phyloP scores from a whole-genome alignment of 2,888 invertebrate genomes.

The Drosophila anomalipes region DNA sequence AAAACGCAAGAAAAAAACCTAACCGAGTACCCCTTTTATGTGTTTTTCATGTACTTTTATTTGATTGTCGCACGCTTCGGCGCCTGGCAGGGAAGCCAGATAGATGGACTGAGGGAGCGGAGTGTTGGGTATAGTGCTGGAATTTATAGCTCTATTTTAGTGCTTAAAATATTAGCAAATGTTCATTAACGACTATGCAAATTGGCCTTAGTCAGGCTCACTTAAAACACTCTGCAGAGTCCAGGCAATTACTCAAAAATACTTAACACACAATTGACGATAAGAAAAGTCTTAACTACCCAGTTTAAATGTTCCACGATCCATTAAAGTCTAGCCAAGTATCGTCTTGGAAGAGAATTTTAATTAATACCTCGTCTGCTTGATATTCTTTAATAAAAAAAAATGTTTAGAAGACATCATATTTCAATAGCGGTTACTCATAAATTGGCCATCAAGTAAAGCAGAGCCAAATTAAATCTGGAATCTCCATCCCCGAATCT shows the following conservation, averaged over 20 bases:
- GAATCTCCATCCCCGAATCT: not conserved
- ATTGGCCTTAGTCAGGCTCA: constrained; percentile 67
- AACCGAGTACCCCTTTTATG: constrained; percentile 72
- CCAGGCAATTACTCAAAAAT: constrained; percentile 69
- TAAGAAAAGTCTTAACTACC: constrained; percentile 24
- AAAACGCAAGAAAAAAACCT: constrained; percentile 28
- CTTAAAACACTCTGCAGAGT: constrained; percentile 23
- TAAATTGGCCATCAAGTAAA: constrained; percentile 2
- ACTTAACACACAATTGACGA: constrained; percentile 70
- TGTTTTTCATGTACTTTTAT: constrained; percentile 80
- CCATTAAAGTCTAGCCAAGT: constrained; percentile 5
- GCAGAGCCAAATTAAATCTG: constrained; percentile 54
- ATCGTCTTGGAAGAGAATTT: not conserved
- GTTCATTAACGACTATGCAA: constrained; percentile 80
- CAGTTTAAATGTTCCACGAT: not conserved
- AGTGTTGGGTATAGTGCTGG: constrained; percentile 2
- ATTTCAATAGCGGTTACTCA: not conserved
- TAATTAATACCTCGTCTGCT: not conserved
- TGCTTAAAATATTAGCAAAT: constrained; percentile 80
- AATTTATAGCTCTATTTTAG: constrained; percentile 73
- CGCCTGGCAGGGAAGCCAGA: constrained; percentile 37
- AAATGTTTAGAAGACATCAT: not conserved
- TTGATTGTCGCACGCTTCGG: constrained; percentile 79
- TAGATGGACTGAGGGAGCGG: not conserved
- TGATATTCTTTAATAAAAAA: not conserved